Evolutionary conservation across 2,888 invertebrate species (phyloP), one percentile per base, ranked within the genome.

Genomic region (Apoderus coryli): DNA sequence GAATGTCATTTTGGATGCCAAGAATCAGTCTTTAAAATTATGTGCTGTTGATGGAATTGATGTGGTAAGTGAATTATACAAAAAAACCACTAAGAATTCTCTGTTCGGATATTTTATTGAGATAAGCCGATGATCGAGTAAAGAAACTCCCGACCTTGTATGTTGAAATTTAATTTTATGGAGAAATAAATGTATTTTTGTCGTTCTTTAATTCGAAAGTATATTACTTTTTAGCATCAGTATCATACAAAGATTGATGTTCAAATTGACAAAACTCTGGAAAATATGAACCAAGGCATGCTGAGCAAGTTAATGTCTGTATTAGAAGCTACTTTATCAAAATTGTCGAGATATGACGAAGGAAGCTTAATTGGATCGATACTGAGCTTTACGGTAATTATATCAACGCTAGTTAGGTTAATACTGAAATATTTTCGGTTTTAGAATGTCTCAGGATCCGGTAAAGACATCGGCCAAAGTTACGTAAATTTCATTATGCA

Each of bases 221-320:
- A n/a, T n/a, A 6, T 29, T 27, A 4, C 6, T 31, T 40, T 59
- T 35, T 57, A 89, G 90, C 92, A 95, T 64, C 92, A 93, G 59
- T 96, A 93, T 57, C 96, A 98, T 60, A 76, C 88, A 9, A 93
- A 92, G 66, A 90, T 95, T 56, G 96, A 98, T 60, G 86, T 88
- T 53, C 77, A 92, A 59, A 86, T 98, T 46, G 98, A 98, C 52
- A 79, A 82, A 54, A 86, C 86, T 38, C 72, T 88, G 44, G 76
- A 77, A 35, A 80, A 78, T 41, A 96, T 98, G 93, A 85, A 85
- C 40, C 81, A 88, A 48, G 89, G 90, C 32, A 78, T 96, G 67
- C 86, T 89, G 36, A 78, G 81, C 40, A 84, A 93, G 58, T 64
- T 96, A 43, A 74, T 90, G 46, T 86, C 90, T 4, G 92, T 96